Conservation (phyloP, 2,797 vertebrate genomes). For the Monodelphis domestica region DNA sequence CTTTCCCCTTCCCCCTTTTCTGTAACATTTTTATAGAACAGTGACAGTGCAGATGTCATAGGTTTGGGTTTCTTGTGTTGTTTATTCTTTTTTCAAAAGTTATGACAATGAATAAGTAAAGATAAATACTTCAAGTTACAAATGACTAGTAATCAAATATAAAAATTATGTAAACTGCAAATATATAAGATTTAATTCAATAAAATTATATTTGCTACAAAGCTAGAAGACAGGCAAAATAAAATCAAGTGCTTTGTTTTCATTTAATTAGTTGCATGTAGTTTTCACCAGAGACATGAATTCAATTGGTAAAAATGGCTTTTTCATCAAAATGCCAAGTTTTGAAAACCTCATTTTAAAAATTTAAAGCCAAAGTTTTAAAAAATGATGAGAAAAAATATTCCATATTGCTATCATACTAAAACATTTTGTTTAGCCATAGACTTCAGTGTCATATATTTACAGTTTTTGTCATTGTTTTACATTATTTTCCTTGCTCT, state of each 20-base stretch:
- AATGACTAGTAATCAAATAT: neutral
- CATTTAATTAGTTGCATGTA: neutral
- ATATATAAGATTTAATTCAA: neutral
- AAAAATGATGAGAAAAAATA: neutral
- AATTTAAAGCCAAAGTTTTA: neutral
- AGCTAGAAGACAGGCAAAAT: neutral
- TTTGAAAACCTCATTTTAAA: neutral
- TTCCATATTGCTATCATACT: constrained; percentile 13
- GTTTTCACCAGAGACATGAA: neutral
- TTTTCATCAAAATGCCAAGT: neutral
- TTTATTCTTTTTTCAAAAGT: constrained; percentile 63
- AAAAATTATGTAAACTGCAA: neutral
- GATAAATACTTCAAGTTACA: constrained; percentile 27
- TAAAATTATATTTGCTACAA: neutral
- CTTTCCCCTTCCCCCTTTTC: constrained; percentile 39
- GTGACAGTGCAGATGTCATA: constrained; percentile 53
- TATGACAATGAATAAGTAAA: constrained; percentile 43
- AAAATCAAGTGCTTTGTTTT: neutral
- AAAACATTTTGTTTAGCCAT: constrained; percentile 42
- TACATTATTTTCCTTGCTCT: neutral
- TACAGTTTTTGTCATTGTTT: neutral
- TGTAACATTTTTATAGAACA: neutral
- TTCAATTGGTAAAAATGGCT: neutral
- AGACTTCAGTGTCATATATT: neutral
- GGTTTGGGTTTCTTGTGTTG: neutral